Percentiles rank a stretch among this genome's conserved stretches.
Evolutionary conservation across 1,140 invertebrate species (phyloP).

Genomic region (Pseudomyrmex dendroicus): DNA sequence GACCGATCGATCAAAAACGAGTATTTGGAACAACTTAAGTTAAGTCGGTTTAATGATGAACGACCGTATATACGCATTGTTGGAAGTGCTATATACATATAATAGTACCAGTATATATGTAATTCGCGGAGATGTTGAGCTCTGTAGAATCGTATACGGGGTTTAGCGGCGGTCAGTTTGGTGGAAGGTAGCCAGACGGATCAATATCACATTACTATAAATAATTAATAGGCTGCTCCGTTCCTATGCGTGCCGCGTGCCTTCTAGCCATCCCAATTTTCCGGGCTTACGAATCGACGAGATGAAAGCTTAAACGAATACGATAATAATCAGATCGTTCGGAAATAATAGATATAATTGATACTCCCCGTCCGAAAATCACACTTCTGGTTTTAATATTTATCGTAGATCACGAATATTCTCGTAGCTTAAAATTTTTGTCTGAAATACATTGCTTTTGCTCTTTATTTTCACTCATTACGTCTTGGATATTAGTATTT

Average conservation of each 20-base stretch:
- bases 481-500: background rate
- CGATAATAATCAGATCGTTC: background rate
- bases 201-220: slow-evolving; percentile 84
- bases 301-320: slow-evolving; percentile 24
- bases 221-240: slow-evolving; percentile 81
- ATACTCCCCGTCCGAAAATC: background rate
- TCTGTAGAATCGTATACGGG: slow-evolving; percentile 54
- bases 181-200: slow-evolving; percentile 79
- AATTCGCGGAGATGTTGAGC: slow-evolving; percentile 55
- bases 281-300: background rate
- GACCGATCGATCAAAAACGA: background rate
- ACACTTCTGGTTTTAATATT: background rate
- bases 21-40: slow-evolving; percentile 17
- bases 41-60: slow-evolving; percentile 51
- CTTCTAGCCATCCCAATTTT: slow-evolving; percentile 53
- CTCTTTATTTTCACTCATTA: background rate
- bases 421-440: background rate
- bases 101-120: slow-evolving; percentile 41
- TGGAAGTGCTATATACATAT: slow-evolving; percentile 8
- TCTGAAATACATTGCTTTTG: background rate
- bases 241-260: slow-evolving; percentile 61
- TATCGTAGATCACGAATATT: background rate
- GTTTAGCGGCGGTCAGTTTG: slow-evolving; percentile 70
- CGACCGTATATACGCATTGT: background rate
- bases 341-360: background rate